phyloP scores from a whole-genome alignment of 2,888 invertebrate species.

The Actias luna region DNA sequence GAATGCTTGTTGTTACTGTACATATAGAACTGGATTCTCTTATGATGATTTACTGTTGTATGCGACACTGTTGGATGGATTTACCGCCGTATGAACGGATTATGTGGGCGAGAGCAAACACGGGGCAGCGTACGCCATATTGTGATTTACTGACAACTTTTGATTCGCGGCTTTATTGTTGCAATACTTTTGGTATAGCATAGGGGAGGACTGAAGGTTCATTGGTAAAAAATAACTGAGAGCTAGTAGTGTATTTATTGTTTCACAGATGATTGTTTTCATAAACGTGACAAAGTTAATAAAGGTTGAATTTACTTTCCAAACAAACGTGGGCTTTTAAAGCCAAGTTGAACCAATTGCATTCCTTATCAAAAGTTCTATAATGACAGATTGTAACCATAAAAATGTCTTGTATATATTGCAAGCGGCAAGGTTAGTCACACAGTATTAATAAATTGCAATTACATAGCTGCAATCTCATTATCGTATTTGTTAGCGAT shows the following conservation, averaged over 20 bases:
- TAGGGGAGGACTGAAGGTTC: constrained; percentile 48
- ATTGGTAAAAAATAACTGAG: constrained; percentile 8
- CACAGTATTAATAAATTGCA: constrained; percentile 40
- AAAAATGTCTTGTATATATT: background rate
- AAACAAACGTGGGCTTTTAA: background rate
- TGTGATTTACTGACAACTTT: constrained; percentile 77
- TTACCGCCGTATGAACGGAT: constrained; percentile 80
- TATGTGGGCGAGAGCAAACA: constrained; percentile 82
- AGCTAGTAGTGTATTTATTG: background rate
- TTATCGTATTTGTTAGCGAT: constrained; percentile 59
- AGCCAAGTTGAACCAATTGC: background rate
- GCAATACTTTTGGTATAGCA: constrained; percentile 49
- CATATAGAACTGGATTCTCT: constrained; percentile 72
- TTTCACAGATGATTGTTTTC: background rate
- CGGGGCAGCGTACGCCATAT: constrained; percentile 78
- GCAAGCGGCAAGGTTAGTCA: constrained; percentile 14
- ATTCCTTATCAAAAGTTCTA: background rate
- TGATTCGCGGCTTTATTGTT: constrained; percentile 77
- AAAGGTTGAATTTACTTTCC: background rate
- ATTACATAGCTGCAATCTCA: constrained; percentile 53
- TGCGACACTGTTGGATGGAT: constrained; percentile 78
- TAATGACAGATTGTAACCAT: background rate
- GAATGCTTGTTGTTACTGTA: constrained; percentile 46
- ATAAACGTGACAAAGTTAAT: too few relatives aligned
- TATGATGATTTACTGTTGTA: constrained; percentile 78